Evolutionary conservation across 2,888 invertebrate species (phyloP).

Genomic region (Allygus modestus): DNA sequence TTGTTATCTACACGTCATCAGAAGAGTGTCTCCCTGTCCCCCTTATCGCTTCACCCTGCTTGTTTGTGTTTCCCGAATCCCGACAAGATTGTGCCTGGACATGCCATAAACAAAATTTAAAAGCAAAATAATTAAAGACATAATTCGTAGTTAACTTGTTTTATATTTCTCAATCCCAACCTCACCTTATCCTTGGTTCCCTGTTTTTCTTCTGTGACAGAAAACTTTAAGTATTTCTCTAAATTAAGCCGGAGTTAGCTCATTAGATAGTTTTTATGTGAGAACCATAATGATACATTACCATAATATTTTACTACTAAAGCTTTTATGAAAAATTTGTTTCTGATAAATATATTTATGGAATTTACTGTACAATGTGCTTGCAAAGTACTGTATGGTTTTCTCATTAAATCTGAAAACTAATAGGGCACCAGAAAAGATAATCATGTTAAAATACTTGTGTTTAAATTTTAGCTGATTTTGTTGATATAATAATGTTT

Average conservation of each 20-base stretch:
- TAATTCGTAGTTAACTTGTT: neutral
- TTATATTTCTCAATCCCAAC: neutral
- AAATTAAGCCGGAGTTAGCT: neutral
- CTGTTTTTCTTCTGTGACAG: constrained; percentile 3
- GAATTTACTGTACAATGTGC: too few relatives aligned
- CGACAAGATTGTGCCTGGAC: constrained; percentile 43
- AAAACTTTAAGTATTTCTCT: neutral
- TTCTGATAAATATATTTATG: too few relatives aligned
- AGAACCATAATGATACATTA: too few relatives aligned
- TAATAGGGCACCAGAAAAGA: too few relatives aligned
- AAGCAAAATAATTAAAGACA: constrained; percentile 2
- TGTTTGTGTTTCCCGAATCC: constrained; percentile 2
- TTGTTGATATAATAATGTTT: too few relatives aligned
- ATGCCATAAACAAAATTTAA: constrained; percentile 36
- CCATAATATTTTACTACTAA: too few relatives aligned
- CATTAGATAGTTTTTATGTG: too few relatives aligned
- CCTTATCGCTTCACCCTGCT: constrained; percentile 27
- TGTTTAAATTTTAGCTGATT: too few relatives aligned
- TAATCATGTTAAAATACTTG: too few relatives aligned
- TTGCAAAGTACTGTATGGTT: too few relatives aligned
- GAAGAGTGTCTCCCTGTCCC: constrained; percentile 32
- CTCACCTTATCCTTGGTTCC: neutral
- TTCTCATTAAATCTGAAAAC: too few relatives aligned
- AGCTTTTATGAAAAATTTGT: too few relatives aligned
- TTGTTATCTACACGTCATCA: neutral